A percentile compares a stretch with the other conserved stretches of the same genome.
Conservation (phyloP, 35 echinoderm and acorn worm species). For the Eucidaris tribuloides region DNA sequence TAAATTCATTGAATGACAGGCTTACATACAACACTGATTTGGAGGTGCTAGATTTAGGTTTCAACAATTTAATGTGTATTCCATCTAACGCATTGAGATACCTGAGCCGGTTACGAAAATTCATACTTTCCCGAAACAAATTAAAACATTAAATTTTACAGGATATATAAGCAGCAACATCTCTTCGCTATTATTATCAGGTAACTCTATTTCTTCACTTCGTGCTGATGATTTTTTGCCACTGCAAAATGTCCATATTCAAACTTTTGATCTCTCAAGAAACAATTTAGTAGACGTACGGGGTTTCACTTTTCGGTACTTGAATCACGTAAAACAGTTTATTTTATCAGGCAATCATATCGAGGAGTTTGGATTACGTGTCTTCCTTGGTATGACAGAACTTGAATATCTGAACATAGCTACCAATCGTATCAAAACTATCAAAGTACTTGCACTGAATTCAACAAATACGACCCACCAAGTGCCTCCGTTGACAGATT, state of each 20-base stretch:
- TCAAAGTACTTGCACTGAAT: background rate
- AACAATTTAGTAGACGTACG: background rate
- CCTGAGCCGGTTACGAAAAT: too few relatives aligned
- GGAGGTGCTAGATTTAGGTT: too few relatives aligned
- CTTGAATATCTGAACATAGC: background rate
- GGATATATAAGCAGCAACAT: too few relatives aligned
- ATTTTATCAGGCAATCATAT: background rate
- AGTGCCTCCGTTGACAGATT: background rate
- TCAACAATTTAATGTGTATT: too few relatives aligned
- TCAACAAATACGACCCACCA: background rate
- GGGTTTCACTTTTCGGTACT: background rate
- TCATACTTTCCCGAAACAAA: too few relatives aligned
- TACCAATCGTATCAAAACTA: background rate
- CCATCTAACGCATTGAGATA: too few relatives aligned
- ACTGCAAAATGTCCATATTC: background rate
- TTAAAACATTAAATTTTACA: too few relatives aligned
- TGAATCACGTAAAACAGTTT: background rate
- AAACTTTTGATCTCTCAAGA: background rate
- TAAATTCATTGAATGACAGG: too few relatives aligned
- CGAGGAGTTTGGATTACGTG: background rate
- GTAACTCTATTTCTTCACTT: too few relatives aligned
- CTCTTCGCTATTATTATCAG: too few relatives aligned
- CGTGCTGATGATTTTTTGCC: background rate
- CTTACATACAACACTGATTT: too few relatives aligned
- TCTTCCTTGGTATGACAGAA: background rate